phyloP scores from a whole-genome alignment of 2,888 invertebrate species.

The Marronus borbonicus region DNA sequence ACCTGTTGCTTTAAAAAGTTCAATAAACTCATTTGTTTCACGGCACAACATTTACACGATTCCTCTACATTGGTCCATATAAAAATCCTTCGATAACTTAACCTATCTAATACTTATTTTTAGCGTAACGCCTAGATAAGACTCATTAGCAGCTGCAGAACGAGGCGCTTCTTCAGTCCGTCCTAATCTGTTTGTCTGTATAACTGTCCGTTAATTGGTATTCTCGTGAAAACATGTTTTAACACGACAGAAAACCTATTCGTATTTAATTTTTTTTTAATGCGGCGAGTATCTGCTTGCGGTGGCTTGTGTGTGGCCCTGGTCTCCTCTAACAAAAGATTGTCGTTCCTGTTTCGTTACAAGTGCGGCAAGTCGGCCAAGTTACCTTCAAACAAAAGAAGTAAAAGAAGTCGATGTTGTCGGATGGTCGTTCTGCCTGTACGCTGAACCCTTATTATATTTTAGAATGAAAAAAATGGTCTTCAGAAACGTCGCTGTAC shows the following conservation, averaged over 20 bases:
- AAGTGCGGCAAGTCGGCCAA: constrained; percentile 28
- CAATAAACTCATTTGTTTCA: too few relatives aligned
- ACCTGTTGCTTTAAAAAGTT: too few relatives aligned
- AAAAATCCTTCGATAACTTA: neutral
- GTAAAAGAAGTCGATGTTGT: constrained; percentile 36
- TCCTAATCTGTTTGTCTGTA: constrained; percentile 31
- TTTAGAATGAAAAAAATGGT: constrained; percentile 30
- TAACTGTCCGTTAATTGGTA: constrained; percentile 32
- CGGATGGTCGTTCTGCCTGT: constrained; percentile 26
- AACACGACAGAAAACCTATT: constrained; percentile 41
- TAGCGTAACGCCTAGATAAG: constrained; percentile 7
- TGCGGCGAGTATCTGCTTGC: constrained; percentile 21
- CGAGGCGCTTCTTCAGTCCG: constrained; percentile 28
- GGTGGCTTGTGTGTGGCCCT: constrained; percentile 40
- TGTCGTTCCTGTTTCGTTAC: constrained; percentile 37
- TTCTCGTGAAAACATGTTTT: constrained; percentile 39
- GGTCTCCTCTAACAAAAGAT: constrained; percentile 37
- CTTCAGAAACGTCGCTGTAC: constrained; percentile 4
- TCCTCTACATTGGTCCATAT: too few relatives aligned
- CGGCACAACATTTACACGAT: too few relatives aligned
- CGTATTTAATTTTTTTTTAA: constrained; percentile 33
- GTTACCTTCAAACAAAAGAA: constrained; percentile 35
- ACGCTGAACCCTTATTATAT: constrained; percentile 30
- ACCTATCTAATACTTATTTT: neutral
- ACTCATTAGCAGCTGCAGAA: constrained; percentile 19